Evolutionary conservation across 2,113 vertebrate genomes (phyloP), one percentile per base, ranked within the genome.

Genomic region (Mesitornis unicolor): DNA sequence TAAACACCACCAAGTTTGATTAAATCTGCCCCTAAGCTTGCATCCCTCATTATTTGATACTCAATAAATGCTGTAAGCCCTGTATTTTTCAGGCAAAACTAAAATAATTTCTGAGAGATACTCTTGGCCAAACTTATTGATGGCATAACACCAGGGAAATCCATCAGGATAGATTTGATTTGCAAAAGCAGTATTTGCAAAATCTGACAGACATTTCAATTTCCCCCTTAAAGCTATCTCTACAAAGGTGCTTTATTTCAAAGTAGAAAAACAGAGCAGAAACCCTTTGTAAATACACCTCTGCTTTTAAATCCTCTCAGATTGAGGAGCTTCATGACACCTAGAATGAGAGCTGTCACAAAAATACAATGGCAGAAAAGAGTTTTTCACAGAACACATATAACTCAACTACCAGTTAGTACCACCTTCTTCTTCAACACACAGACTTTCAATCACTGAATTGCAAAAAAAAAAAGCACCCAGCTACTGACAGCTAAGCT

Each of bases 291-390:
- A 93, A 95, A 93, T 71, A 93, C 33, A 57, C 31, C 21, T 63
- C 76, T 71, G 45, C 68, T 87, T 94, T 93, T 61, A 91, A 89
- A 15, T 75, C 33, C 54, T 82, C 59, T 83, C 60, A 95, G 33
- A 48, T n/a, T 76, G 70, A 89, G 59, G n/a, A 90, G 60, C 57
- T 77, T 84, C 75, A 48, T n/a, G 63, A 84, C 53, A 77, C 19
- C 38, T 56, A 89, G 67, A 74, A 92, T 91, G 74, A 91, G 51
- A 90, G 43, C 83, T 94, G 76, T 67, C 92, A 93, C 42, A 67
- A 93, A 94, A 94, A 83, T 56, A 93, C 82, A 93, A 35, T 21
- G 22, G 33, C 47, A 94, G 60, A 36, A 43, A 84, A 79, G n/a
- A n/a, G 84, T 74, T 93, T 90, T 80, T 65, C 48, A 53, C 33